Evolutionary conservation across 2,797 vertebrate species (phyloP).

Genomic region (Danio albolineatus): DNA sequence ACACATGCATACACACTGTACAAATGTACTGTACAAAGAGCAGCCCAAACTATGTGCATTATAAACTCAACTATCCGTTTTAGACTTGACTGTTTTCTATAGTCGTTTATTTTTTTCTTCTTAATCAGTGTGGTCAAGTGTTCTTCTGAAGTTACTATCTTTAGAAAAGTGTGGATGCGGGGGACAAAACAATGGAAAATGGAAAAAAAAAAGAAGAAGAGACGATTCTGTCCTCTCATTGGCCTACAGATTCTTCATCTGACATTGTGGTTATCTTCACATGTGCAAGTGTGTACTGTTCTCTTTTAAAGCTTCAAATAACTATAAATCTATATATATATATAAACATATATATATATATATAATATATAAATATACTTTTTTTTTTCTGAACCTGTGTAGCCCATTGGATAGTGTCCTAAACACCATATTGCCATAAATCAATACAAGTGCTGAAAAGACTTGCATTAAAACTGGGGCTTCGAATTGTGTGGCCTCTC

Average conservation of each 20-base stretch:
- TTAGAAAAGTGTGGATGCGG: constrained; percentile 54
- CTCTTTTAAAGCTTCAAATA: constrained; percentile 96
- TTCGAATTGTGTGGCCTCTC: constrained; percentile 45
- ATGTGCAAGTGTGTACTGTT: constrained; percentile 99
- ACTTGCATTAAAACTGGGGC: constrained; percentile 66
- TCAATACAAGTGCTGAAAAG: constrained; percentile 75
- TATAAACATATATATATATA: constrained; percentile 85
- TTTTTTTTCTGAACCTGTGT: constrained; percentile 93
- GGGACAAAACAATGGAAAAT: constrained; percentile 48
- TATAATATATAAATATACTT: constrained; percentile 70
- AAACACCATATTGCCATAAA: constrained; percentile 76
- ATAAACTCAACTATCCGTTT: constrained; percentile 97
- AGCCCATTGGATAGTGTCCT: constrained; percentile 84
- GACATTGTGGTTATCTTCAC: constrained; percentile 98
- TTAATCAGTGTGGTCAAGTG: constrained; percentile 94
- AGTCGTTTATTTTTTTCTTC: constrained; percentile 87
- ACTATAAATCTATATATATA: constrained; percentile 91
- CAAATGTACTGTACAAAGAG: constrained; percentile 54
- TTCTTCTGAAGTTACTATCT: constrained; percentile 71
- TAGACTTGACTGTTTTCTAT: constrained; percentile 99
- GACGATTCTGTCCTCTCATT: constrained; percentile 74
- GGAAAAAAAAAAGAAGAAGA: background rate
- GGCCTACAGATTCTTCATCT: constrained; percentile 89
- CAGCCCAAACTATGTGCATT: constrained; percentile 84
- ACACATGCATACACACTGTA: constrained; percentile 29